Conservation (phyloP, 2,888 invertebrate species). For the Cryptocephalus moraei region DNA sequence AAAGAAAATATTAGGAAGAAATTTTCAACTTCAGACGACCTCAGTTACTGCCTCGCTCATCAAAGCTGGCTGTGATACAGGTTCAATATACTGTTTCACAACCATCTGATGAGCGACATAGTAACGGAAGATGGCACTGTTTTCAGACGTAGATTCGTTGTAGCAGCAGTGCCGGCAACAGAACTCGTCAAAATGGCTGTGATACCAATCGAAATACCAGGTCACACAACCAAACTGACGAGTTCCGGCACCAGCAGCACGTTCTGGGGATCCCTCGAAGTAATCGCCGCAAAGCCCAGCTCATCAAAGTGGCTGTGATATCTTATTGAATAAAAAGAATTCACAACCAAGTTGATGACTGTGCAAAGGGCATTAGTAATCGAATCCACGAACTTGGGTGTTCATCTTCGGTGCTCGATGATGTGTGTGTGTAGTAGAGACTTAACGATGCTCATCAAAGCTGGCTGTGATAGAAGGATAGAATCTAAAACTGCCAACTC, state of each 20-base stretch:
- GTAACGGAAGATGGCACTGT: background rate
- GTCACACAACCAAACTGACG: conserved; percentile 75
- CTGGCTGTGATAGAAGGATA: conserved; percentile 81
- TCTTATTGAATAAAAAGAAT: conserved; percentile 56
- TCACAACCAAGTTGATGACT: conserved; percentile 85
- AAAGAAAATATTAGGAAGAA: background rate
- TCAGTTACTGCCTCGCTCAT: conserved; percentile 64
- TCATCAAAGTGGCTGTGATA: conserved; percentile 99
- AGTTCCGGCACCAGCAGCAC: conserved; percentile 42
- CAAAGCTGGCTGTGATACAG: conserved; percentile 99
- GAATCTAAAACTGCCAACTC: conserved; percentile 64
- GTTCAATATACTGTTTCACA: conserved; percentile 61
- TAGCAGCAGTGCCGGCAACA: conserved; percentile 46
- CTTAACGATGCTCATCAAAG: conserved; percentile 83
- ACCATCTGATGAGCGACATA: conserved; percentile 79
- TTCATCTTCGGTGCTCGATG: background rate
- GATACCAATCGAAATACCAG: conserved; percentile 56
- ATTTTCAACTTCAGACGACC: background rate
- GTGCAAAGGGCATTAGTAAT: conserved; percentile 39
- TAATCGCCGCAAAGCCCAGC: conserved; percentile 47
- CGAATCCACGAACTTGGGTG: background rate
- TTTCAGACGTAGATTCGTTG: background rate
- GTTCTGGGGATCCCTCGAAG: background rate
- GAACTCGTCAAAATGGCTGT: conserved; percentile 95
- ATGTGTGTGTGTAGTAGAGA: conserved; percentile 6